These are phyloP conservation scores for Monochamus alternatus DNA, from an alignment of 2,888 invertebrate species.

Conservation along the genomic window DNA sequence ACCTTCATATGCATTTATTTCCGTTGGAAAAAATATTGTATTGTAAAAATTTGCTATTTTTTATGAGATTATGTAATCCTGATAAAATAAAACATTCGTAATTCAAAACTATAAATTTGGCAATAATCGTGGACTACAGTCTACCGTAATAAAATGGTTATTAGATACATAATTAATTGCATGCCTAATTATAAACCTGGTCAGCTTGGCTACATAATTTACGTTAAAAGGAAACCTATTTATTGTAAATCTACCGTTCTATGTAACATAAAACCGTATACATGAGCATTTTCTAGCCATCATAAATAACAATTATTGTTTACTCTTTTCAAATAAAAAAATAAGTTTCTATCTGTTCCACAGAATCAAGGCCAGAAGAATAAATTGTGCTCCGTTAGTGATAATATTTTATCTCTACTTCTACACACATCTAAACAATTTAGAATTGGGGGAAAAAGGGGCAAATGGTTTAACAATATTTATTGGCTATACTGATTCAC, in stretches of 20 bases:
- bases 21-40: too few relatives aligned
- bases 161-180: too few relatives aligned
- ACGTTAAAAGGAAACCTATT: background rate
- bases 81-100: too few relatives aligned
- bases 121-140: too few relatives aligned
- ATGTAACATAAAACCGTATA: background rate
- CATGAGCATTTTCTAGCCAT: background rate
- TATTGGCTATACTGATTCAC: background rate
- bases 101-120: too few relatives aligned
- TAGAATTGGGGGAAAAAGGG: slow-evolving; percentile 8
- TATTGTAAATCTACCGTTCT: background rate
- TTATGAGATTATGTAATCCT: too few relatives aligned
- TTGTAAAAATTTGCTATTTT: too few relatives aligned
- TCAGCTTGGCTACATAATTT: too few relatives aligned
- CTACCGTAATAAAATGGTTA: too few relatives aligned
- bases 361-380: slow-evolving; percentile 21
- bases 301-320: slow-evolving; percentile 13
- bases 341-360: background rate
- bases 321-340: slow-evolving; percentile 11
- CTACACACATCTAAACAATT: slow-evolving; percentile 12
- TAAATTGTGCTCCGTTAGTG: slow-evolving; percentile 16
- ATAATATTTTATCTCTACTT: slow-evolving; percentile 18
- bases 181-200: too few relatives aligned
- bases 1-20: too few relatives aligned
- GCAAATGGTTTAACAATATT: background rate